These are phyloP conservation scores for Anas bernieri DNA, from an alignment of 2,797 vertebrate species.

Conservation along the genomic window DNA sequence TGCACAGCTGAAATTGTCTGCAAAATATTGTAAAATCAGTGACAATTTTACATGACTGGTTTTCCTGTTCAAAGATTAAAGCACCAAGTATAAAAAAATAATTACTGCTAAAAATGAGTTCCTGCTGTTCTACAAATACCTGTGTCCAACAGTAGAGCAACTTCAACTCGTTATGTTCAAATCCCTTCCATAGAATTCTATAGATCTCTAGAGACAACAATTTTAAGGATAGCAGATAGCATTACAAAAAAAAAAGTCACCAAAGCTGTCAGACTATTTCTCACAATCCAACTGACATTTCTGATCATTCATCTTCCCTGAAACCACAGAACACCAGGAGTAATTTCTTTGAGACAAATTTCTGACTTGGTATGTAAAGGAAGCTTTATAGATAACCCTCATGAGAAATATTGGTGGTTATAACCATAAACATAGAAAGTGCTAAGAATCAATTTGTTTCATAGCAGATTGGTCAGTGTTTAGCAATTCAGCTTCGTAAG, in stretches of 20 bases:
- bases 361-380: not conserved
- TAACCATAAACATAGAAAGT: not conserved
- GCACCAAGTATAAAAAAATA: not conserved
- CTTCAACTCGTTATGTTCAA: not conserved
- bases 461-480: not conserved
- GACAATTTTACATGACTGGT: not conserved
- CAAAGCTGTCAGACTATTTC: not conserved
- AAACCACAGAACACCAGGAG: not conserved
- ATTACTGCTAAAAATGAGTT: not conserved
- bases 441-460: conserved; percentile 7
- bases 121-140: not conserved
- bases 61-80: not conserved
- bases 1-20: not conserved
- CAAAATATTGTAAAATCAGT: not conserved
- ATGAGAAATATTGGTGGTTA: not conserved
- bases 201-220: not conserved
- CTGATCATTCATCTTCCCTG: not conserved
- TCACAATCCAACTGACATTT: not conserved
- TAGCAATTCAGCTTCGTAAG: not conserved
- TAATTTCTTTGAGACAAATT: not conserved
- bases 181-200: not conserved
- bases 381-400: not conserved
- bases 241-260: not conserved
- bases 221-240: not conserved
- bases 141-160: not conserved